Base-by-base conservation (phyloP, 2,797 vertebrate genomes). In the Phaenicophaeus curvirostris region DNA sequence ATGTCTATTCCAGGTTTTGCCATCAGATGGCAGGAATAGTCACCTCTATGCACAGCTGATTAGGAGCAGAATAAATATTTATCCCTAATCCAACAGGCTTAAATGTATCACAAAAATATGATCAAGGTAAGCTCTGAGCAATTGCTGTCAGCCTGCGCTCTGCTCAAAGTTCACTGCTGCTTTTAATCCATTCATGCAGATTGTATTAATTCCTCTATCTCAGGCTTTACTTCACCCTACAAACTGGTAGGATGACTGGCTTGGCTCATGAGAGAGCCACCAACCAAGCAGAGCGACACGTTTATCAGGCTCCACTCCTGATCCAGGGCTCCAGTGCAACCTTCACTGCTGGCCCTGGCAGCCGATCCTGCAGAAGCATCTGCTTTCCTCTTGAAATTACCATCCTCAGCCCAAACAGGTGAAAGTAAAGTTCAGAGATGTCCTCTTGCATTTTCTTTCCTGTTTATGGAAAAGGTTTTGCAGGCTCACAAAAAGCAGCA, bases 401-500 rank as follows among this genome's bases (percentile, higher is more conserved):
- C 67, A 33, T 68, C 44, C 12, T n/a, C 5, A 3, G 46, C 39
- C 39, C 11, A 6, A 55, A 19, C 0, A 1, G 9, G 16, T 12
- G 21, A 82, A 69, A n/a, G 53, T 15, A 31, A 77, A 39, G 30
- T 18, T 21, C 72, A 69, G 18, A 46, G 2, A 10, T 59, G 44
- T 63, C 39, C n/a, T 51, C 50, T 31, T 35, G n/a, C 27, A 13
- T 79, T 66, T 68, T 44, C 44, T 62, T 63, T 31, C 24, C 30
- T 23, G 31, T 35, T 93, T 98, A 98, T 97, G 72, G 93, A 93
- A 65, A 87, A 97, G 95, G 55, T 95, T 98, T 33, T 98, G 97
- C 89, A 94, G 97, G 63, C 63, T 98, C 74, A 87, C 98, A 37
- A 98, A 98, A 89, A 98, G 97, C 89, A 98, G 97, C 75, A 96